Percentiles rank a stretch among this genome's conserved stretches.
Evolutionary conservation across 2,888 invertebrate genomes (phyloP).

Genomic region (Andrena praecox): DNA sequence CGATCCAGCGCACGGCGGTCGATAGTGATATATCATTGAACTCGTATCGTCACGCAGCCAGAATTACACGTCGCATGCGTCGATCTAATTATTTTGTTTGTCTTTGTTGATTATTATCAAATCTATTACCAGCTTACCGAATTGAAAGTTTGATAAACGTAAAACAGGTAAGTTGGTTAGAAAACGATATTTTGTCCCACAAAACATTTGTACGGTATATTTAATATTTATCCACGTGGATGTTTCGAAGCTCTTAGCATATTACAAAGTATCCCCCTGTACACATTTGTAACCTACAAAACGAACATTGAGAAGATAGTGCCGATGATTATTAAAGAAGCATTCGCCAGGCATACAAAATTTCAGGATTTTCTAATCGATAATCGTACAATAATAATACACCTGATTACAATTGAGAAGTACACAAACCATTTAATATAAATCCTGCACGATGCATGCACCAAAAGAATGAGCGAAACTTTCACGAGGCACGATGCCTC

Average conservation of each 20-base stretch:
- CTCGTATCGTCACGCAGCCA: too few relatives aligned
- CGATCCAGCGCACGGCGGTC: too few relatives aligned
- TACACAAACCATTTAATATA: too few relatives aligned
- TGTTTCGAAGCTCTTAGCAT: not conserved
- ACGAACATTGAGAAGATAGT: not conserved
- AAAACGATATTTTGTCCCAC: not conserved
- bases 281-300: constrained; percentile 32
- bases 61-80: not conserved
- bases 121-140: constrained; percentile 21
- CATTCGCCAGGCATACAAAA: not conserved
- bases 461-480: too few relatives aligned
- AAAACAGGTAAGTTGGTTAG: not conserved
- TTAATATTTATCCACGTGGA: not conserved
- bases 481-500: too few relatives aligned
- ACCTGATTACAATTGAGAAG: too few relatives aligned
- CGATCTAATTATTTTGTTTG: not conserved
- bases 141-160: not conserved
- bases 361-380: not conserved
- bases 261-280: not conserved
- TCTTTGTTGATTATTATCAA: not conserved
- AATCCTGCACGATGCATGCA: too few relatives aligned
- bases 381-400: not conserved
- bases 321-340: not conserved
- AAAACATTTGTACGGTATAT: constrained; percentile 14
- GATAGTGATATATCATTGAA: too few relatives aligned